Base-by-base conservation (phyloP, 2,797 vertebrate genomes). In the Lithobates sylvaticus region DNA sequence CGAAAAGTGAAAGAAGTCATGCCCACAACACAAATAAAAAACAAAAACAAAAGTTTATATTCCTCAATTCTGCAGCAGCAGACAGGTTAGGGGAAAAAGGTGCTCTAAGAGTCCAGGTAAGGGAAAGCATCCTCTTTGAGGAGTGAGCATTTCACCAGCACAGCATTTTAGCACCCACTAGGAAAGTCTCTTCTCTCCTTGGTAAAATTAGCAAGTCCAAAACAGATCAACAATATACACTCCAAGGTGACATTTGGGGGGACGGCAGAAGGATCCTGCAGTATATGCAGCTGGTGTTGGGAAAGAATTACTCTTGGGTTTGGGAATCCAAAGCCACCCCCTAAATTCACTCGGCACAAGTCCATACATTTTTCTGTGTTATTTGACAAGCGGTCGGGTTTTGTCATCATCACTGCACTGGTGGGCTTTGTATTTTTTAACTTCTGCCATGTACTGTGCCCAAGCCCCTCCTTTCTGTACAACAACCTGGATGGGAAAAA, bases 341-440 rank as follows among this genome's bases (percentile, higher is more conserved):
- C 58, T 10, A 32, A n/a, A 26, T 68, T 15, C 5, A 26, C 29
- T 32, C 67, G 34, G 54, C 29, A 34, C 72, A 81, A 85, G 84
- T 77, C 77, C 44, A 29, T 73, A 65, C 9, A 54, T 34, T 54
- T 39, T 75, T 69, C 8, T 36, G 0, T 3, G 80, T 91, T 96
- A 99, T 95, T 99, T 99, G 90, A 99, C 97, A 91, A 99, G 94
- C 84, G 97, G 97, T 61, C 97, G 94, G 89, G 97, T 99, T 93
- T 99, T 99, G 93, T 99, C 97, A 47, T 99, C 97, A 8, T 99
- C 97, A 0, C 97, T 96, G 89, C 97, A 99, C 95, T 98, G 97
- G 88, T 98, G 97, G 54, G 97, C 97, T 96, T 98, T 99, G 93
- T 98, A 98, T 91, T 98, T 98, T 95, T 99, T 97, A 93, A 99